A percentile compares a stretch with the other conserved stretches of the same genome.
These are phyloP conservation scores for Channa striata DNA, from an alignment of 2,797 vertebrate species.

Conservation along the genomic window DNA sequence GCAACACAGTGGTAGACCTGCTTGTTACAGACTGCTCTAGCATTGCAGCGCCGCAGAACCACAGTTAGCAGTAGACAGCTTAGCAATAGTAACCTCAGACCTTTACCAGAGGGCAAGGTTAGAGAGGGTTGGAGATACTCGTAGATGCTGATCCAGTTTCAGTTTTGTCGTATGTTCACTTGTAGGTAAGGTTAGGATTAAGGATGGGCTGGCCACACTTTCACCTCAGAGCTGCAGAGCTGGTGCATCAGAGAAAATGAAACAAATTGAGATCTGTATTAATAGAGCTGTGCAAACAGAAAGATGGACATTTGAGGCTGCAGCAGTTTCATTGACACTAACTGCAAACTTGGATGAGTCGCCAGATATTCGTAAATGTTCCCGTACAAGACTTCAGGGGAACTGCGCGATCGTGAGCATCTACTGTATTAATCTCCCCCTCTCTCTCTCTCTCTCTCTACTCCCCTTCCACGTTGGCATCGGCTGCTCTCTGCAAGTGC, in stretches of 20 bases:
- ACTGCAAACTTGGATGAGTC: conserved; percentile 65
- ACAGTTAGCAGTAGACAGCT: conserved; percentile 83
- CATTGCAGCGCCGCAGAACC: conserved; percentile 82
- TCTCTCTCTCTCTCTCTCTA: conserved; percentile 26
- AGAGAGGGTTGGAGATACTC: conserved; percentile 58
- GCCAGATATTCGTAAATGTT: conserved; percentile 47
- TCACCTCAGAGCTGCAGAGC: neutral
- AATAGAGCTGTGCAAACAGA: conserved; percentile 15
- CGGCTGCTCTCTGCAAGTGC: conserved; percentile 75
- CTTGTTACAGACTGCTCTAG: conserved; percentile 87
- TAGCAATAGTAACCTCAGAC: conserved; percentile 60
- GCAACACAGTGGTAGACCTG: conserved; percentile 84
- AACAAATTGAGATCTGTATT: conserved; percentile 10
- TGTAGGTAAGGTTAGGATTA: conserved; percentile 45
- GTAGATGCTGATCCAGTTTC: conserved; percentile 66
- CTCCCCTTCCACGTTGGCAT: conserved; percentile 28
- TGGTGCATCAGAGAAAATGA: conserved; percentile 34
- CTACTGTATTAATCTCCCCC: conserved; percentile 75
- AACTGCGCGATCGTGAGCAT: conserved; percentile 78
- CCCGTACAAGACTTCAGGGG: conserved; percentile 49
- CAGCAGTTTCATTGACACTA: conserved; percentile 62
- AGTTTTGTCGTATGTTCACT: conserved; percentile 46
- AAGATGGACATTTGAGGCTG: conserved; percentile 44
- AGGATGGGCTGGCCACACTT: conserved; percentile 20
- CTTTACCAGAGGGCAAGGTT: conserved; percentile 56